These are phyloP conservation scores for Pomacea canaliculata DNA, from an alignment of 2,888 invertebrate species.

Conservation along the genomic window DNA sequence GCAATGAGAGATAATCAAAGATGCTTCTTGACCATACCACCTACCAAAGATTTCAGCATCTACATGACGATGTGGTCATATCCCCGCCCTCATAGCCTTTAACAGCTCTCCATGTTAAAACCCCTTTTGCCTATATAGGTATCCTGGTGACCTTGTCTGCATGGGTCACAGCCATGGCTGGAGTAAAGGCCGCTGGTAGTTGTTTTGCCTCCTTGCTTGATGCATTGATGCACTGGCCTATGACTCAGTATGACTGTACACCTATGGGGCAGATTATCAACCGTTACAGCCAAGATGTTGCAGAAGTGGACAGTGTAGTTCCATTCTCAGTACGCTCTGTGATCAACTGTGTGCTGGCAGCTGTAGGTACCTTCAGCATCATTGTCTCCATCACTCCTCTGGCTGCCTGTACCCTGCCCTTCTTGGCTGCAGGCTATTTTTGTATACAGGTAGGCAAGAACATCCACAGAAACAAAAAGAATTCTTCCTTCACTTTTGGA, in stretches of 20 bases:
- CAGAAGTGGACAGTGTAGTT: conserved; percentile 58
- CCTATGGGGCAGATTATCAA: conserved; percentile 71
- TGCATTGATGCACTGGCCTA: conserved; percentile 59
- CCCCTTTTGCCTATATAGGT: conserved; percentile 38
- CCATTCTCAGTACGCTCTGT: conserved; percentile 63
- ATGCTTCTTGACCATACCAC: no score
- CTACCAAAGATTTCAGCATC: no score
- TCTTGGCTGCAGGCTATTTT: conserved; percentile 50
- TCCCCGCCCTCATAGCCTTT: no score
- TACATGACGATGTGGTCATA: no score
- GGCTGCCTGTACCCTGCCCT: conserved; percentile 45
- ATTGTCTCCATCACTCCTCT: conserved; percentile 50
- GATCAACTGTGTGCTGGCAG: conserved; percentile 52
- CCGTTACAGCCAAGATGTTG: conserved; percentile 60
- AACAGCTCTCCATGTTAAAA: not conserved
- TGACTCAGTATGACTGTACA: conserved; percentile 63
- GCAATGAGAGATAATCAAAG: no score
- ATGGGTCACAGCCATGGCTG: conserved; percentile 65
- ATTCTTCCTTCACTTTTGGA: no score
- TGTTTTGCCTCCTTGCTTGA: conserved; percentile 64
- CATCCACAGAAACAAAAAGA: not conserved
- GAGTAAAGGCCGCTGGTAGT: conserved; percentile 66
- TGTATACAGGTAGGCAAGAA: conserved; percentile 56
- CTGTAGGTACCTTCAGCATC: conserved; percentile 44
- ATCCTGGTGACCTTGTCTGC: conserved; percentile 49